Base-by-base conservation (phyloP, 92 coral and sea anemone species). In the Pocillopora grandis region DNA sequence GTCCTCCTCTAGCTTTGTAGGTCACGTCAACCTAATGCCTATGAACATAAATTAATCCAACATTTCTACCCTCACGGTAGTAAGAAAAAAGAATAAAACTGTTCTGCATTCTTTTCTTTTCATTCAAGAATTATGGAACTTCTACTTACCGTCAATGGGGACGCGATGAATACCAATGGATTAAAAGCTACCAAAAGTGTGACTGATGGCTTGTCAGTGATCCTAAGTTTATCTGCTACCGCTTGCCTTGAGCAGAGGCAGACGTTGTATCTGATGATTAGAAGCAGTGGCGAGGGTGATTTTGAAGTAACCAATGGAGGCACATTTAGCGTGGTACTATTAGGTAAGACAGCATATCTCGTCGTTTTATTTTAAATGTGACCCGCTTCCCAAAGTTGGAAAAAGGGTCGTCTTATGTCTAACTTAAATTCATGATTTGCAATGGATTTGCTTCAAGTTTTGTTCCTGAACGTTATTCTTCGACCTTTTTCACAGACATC, bases 221-320 rank as follows among this genome's bases (percentile, higher is more conserved):
- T 80, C 2, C 93, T 90, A n/a, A 87, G 90, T 75, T 31, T 90
- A 62, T 83, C 93, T 6, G 80, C 90, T 2, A 68, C 93, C 49
- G 86, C 87, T 9, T 59, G 62, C 31, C 88, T 90, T 72, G 81
- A 80, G 66, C 74, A 56, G 73, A 87, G 90, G 93, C 93, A 90
- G 73, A 86, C 90, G 70, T 78, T 90, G 35, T 83, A 76, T 63
- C 83, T 86, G 63, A 87, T 87, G 93, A 64, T 90, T 33, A 88
- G 88, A 84, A 74, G 77, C 78, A 66, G 82, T 73, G 76, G 85
- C 52, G 68, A 62, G 55, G 81, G 87, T 18, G 59, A 36, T 17
- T 20, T 87, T n/a, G 84, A 68, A 35, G 83, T 90, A 19, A 73
- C 66, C 72, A 66, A 75, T 17, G 83, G 86, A 13, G 82, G 88